Percentiles rank a stretch among this genome's conserved stretches.
These are phyloP conservation scores for Tragelaphus buxtoni DNA, from an alignment of 2,113 vertebrate genomes.

Conservation along the genomic window DNA sequence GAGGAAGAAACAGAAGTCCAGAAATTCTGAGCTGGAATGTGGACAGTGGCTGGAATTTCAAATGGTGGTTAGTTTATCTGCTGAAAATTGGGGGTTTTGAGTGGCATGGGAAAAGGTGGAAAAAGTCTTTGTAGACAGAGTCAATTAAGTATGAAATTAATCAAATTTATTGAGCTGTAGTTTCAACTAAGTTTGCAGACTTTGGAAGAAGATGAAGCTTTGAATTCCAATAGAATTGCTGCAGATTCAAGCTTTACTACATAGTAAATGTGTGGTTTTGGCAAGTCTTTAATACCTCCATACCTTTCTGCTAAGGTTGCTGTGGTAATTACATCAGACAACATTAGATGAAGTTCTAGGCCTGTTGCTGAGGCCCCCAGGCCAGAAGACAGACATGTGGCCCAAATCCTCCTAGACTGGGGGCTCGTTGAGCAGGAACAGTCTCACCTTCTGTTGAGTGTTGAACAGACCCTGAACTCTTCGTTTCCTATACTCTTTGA, in stretches of 20 bases:
- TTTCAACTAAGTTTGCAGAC: not conserved
- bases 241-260: not conserved
- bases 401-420: not conserved
- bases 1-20: not conserved
- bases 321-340: not conserved
- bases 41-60: not conserved
- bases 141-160: not conserved
- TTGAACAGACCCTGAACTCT: not conserved
- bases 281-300: not conserved
- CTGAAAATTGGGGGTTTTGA: not conserved
- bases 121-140: not conserved
- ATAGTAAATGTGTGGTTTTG: not conserved
- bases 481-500: not conserved
- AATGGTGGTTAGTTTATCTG: not conserved
- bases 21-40: not conserved
- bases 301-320: not conserved
- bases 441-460: not conserved
- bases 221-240: not conserved
- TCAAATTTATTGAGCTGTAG: not conserved
- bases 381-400: not conserved
- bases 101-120: not conserved
- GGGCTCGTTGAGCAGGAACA: not conserved
- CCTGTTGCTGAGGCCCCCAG: not conserved
- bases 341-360: not conserved
- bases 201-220: not conserved